Evolutionary conservation across 1,140 invertebrate genomes (phyloP), one percentile per base, ranked within the genome.

Genomic region (Eurosta solidaginis): DNA sequence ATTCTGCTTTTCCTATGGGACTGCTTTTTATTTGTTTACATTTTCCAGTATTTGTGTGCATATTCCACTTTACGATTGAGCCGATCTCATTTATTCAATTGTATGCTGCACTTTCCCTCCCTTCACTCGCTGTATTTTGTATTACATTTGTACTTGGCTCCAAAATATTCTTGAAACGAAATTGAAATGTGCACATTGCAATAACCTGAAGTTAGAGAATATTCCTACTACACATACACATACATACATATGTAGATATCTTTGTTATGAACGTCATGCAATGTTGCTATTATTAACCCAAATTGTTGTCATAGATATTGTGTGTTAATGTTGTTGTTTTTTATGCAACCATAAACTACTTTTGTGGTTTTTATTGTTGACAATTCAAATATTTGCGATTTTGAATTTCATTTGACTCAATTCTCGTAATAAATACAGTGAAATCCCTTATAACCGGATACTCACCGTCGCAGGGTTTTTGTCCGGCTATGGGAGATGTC

Each of bases 381-480:
- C 40, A 29, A 40, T 40, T 22, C 25, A 20, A 68, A 33, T 63
- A 63, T 68, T 68, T 68, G 5, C 33, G 50, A 9, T 68, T 68
- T 68, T 68, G 33, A 68, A 40, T 68, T 68, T 68, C 59, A 68
- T 68, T 68, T 68, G 59, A 68, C 59, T 68, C 33, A 68, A 36
- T 68, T 68, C 40, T 68, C 59, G 59, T 20, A 40, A 36, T 22
- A 20, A n/a, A 14, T n/a, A 68, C 59, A n/a, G 40, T 22, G 9
- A n/a, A n/a, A n/a, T n/a, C n/a, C n/a, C n/a, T n/a, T n/a, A n/a
- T n/a, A n/a, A n/a, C n/a, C n/a, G n/a, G n/a, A n/a, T n/a, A n/a
- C n/a, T n/a, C n/a, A n/a, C n/a, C n/a, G n/a, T n/a, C n/a, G n/a
- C n/a, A n/a, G n/a, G n/a, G n/a, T n/a, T n/a, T n/a, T n/a, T n/a